Conservation (phyloP, 2,113 vertebrate genomes). For the Onychorhynchus coronatus region DNA sequence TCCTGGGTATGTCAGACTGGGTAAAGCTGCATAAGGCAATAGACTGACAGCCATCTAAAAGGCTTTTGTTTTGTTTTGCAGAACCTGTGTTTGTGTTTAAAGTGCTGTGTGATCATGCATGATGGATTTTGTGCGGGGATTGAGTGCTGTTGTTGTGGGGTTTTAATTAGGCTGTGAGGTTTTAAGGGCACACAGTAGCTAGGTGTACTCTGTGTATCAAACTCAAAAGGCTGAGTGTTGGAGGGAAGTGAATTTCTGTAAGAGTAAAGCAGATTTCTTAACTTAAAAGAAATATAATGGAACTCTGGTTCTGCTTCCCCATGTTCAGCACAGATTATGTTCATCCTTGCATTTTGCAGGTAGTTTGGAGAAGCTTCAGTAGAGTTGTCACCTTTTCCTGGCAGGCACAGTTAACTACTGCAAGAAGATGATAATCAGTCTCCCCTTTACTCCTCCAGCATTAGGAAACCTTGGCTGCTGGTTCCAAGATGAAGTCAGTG, state of each 20-base stretch:
- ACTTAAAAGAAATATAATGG: not conserved
- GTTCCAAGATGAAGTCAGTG: not conserved
- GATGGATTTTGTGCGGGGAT: not conserved
- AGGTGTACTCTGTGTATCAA: not conserved
- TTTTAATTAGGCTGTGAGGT: not conserved
- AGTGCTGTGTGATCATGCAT: not conserved
- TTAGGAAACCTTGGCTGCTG: not conserved
- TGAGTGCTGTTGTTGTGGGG: not conserved
- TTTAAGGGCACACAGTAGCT: not conserved
- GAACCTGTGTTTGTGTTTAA: not conserved
- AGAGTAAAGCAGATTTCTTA: not conserved
- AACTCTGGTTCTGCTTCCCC: not conserved
- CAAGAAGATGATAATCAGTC: not conserved
- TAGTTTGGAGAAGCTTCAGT: not conserved
- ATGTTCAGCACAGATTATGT: not conserved
- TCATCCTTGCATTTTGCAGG: not conserved
- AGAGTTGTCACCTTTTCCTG: not conserved
- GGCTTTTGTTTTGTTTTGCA: not conserved
- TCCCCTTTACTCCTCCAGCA: accelerated
- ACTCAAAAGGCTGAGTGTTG: not conserved
- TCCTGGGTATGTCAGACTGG: not conserved
- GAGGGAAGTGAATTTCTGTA: not conserved
- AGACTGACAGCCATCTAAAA: not conserved
- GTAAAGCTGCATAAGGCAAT: not conserved
- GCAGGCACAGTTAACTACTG: not conserved